Conservation (phyloP, 2,113 vertebrate genomes). For the Carassius gibelio region DNA sequence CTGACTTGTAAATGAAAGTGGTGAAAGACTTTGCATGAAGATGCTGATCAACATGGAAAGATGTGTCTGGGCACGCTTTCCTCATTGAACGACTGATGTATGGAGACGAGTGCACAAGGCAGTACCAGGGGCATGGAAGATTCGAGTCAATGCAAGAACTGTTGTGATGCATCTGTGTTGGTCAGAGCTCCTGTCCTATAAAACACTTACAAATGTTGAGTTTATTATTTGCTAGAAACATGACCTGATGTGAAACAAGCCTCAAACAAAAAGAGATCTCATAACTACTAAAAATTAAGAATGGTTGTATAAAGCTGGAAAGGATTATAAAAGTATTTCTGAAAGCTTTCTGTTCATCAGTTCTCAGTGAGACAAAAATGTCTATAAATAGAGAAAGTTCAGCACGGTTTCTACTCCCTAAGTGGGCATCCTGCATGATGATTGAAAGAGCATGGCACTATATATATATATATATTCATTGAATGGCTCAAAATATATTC, state of each 20-base stretch:
- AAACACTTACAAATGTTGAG: too few relatives aligned
- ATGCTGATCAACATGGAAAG: constrained; percentile 23
- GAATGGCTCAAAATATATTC: constrained; percentile 43
- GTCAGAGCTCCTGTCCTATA: too few relatives aligned
- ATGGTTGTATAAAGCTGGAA: not conserved
- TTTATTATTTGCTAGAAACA: not conserved
- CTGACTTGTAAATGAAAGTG: not conserved
- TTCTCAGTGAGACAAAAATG: not conserved
- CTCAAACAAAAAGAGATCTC: not conserved
- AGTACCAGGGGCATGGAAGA: not conserved
- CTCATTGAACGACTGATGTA: not conserved
- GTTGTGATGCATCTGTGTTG: too few relatives aligned
- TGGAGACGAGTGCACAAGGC: not conserved
- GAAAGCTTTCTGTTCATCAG: not conserved
- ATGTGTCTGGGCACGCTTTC: not conserved
- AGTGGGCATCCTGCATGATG: not conserved
- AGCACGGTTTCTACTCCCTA: not conserved
- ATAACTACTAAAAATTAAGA: not conserved
- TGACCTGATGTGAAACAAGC: not conserved
- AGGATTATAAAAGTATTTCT: not conserved
- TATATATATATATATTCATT: too few relatives aligned
- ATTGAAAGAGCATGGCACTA: too few relatives aligned
- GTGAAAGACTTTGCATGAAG: not conserved
- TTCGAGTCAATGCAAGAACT: not conserved
- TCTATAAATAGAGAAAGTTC: not conserved